These are phyloP conservation scores for Meganola albula DNA, from an alignment of 2,888 invertebrate genomes.

Conservation along the genomic window DNA sequence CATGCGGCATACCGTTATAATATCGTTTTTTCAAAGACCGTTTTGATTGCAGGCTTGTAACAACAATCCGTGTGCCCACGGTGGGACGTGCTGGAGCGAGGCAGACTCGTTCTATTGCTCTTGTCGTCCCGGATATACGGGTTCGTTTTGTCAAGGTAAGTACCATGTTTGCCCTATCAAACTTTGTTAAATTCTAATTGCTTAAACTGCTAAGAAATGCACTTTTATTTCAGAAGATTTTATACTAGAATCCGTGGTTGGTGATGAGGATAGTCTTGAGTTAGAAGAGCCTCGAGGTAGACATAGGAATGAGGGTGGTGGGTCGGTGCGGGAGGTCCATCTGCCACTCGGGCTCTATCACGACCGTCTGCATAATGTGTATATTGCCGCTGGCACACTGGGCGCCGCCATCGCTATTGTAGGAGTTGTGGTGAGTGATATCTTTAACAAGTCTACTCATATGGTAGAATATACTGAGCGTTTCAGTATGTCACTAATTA, in stretches of 20 bases:
- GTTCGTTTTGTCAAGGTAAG: constrained; percentile 88
- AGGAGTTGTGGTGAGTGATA: constrained; percentile 84
- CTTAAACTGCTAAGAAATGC: too few relatives aligned
- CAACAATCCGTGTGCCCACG: constrained; percentile 85
- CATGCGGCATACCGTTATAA: too few relatives aligned
- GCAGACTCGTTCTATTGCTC: constrained; percentile 83
- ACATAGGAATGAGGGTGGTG: constrained; percentile 35
- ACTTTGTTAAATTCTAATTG: too few relatives aligned
- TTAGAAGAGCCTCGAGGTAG: constrained; percentile 28
- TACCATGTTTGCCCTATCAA: background rate
- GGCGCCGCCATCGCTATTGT: constrained; percentile 86
- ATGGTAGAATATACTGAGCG: too few relatives aligned
- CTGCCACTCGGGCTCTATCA: constrained; percentile 79
- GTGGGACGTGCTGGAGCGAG: constrained; percentile 87
- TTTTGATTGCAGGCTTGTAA: constrained; percentile 83
- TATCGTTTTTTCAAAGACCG: too few relatives aligned
- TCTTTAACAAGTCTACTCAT: too few relatives aligned
- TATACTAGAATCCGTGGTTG: constrained; percentile 81
- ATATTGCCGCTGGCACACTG: constrained; percentile 87
- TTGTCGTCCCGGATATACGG: constrained; percentile 87
- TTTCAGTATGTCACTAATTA: too few relatives aligned
- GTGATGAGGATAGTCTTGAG: constrained; percentile 45
- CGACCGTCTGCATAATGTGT: constrained; percentile 84
- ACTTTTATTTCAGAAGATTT: constrained; percentile 84
- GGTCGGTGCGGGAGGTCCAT: constrained; percentile 69